phyloP scores from a whole-genome alignment of 2,113 vertebrate genomes.

The Rhynchomys soricoides region DNA sequence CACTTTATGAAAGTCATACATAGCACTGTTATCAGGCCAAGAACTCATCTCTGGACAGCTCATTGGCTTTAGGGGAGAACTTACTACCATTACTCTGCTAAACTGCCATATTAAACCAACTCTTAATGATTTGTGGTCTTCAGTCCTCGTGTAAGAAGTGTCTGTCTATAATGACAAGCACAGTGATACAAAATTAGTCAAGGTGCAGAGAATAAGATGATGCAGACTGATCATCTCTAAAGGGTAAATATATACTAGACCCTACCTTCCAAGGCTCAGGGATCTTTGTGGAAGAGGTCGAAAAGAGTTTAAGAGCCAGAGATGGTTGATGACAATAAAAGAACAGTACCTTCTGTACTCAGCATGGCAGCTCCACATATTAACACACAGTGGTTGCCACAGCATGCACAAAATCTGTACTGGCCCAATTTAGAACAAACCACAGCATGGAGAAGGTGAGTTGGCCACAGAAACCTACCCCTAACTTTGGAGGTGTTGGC shows the following conservation, averaged over 20 bases:
- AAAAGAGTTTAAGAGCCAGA: background rate
- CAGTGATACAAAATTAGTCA: background rate
- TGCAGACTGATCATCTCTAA: background rate
- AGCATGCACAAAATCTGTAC: background rate
- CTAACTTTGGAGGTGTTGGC: background rate
- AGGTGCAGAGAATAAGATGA: background rate
- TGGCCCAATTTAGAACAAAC: background rate
- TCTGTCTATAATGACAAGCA: background rate
- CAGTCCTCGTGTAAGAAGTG: background rate
- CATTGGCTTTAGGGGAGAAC: background rate
- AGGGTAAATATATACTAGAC: background rate
- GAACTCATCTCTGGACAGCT: background rate
- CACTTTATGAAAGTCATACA: background rate
- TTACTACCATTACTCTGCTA: background rate
- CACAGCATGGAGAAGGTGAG: background rate
- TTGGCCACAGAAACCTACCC: background rate
- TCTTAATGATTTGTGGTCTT: background rate
- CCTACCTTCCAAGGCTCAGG: background rate
- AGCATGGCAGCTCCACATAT: background rate
- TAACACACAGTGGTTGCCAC: background rate
- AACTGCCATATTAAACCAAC: background rate
- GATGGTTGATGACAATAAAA: background rate
- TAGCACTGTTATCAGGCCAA: background rate
- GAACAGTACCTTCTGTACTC: background rate
- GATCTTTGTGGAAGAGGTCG: background rate